Evolutionary conservation across 2,888 invertebrate genomes (phyloP), one percentile per base, ranked within the genome.

Genomic region (Branchellion lobata): DNA sequence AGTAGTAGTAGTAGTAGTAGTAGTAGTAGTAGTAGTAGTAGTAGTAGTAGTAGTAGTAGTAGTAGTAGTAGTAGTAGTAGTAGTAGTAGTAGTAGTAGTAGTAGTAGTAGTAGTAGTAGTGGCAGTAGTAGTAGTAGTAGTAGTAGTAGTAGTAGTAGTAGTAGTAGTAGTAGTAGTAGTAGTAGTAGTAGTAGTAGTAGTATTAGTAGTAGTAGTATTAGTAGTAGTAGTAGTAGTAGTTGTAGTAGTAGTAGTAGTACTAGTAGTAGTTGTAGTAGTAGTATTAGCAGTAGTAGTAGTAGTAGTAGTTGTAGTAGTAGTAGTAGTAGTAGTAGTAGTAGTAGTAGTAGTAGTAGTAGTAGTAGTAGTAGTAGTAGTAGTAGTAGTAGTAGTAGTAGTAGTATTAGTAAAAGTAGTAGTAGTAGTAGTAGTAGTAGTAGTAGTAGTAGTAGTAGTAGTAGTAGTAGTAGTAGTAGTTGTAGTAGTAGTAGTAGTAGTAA

Each of bases 51-150:
- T 53, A 53, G 53, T 53, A 53, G 53, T 53, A 53, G 53, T 53
- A 53, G 53, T 53, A 53, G 53, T 53, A 53, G 53, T 53, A 53
- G 53, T 53, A 53, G 53, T 53, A 53, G 53, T 53, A 53, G 53
- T 53, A 53, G 53, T 53, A 53, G 53, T 53, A 53, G 53, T 53
- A 53, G 53, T 53, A 53, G 53, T 53, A 53, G 53, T 53, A 53
- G 53, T 53, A 53, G 53, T 53, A 53, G 53, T 53, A 53, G 53
- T 53, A 53, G 53, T 53, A 53, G 53, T 53, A 53, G 53, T 21
- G n/a, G 53, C 53, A 53, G 53, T 53, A 53, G 53, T 53, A 53
- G 53, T 53, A 53, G 53, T 53, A 53, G 53, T 53, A 53, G 79
- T n/a, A 40, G 53, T 53, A 53, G 53, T 53, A 53, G 53, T 53